phyloP scores from a whole-genome alignment of 2,113 vertebrate genomes.

The Spea bombifrons region DNA sequence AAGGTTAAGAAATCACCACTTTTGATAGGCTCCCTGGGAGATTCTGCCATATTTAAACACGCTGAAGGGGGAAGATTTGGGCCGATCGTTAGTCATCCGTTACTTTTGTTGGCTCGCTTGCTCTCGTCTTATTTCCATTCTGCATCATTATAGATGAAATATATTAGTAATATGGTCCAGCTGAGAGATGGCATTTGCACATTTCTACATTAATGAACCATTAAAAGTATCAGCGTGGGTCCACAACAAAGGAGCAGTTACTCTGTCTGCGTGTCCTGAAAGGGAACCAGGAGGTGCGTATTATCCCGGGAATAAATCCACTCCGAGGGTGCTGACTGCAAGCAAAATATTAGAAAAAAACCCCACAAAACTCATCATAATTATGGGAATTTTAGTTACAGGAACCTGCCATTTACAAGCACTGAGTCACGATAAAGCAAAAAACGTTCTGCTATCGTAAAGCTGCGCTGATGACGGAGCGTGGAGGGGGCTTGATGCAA shows the following conservation, averaged over 20 bases:
- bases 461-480: no score
- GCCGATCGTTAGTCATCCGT: not conserved
- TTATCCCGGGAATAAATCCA: not conserved
- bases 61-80: constrained; percentile 18
- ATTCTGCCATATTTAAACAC: constrained; percentile 14
- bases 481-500: no score
- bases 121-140: constrained; percentile 7
- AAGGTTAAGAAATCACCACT: constrained; percentile 34
- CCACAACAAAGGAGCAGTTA: constrained; percentile 32
- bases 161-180: constrained; percentile 8
- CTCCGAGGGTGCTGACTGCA: no score
- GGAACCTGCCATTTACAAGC: no score
- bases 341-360: no score
- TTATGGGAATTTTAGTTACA: no score
- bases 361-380: no score
- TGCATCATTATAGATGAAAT: constrained; percentile 35
- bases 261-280: constrained; percentile 10
- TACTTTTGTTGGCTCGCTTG: constrained; percentile 2
- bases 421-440: no score
- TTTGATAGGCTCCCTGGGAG: constrained; percentile 26
- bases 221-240: constrained; percentile 26
- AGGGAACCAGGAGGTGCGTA: not conserved
- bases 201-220: constrained; percentile 35
- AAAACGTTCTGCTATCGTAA: no score
- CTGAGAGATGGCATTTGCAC: constrained; percentile 28